These are phyloP conservation scores for Drosophila subpulchrella DNA, from an alignment of 1,140 invertebrate genomes.

Conservation along the genomic window DNA sequence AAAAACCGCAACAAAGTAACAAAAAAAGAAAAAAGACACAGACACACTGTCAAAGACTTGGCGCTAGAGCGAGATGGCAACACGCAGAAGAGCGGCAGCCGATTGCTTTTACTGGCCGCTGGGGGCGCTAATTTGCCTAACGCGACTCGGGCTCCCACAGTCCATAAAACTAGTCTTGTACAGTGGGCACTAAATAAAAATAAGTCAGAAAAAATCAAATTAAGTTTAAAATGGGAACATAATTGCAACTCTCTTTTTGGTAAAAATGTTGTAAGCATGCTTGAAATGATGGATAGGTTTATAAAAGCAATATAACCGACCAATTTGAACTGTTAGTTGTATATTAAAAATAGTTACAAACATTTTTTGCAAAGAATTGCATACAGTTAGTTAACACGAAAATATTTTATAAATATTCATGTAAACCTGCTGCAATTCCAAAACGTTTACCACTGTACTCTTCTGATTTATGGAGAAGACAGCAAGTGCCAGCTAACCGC, in stretches of 20 bases:
- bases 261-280: too few species aligned
- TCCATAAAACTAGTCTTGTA: constrained; percentile 29
- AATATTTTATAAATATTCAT: too few species aligned
- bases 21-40: constrained; percentile 15
- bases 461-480: constrained; percentile 5
- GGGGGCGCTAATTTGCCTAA: constrained; percentile 77
- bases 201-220: neutral
- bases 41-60: constrained; percentile 9
- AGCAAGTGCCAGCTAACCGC: neutral
- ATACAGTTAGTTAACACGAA: too few species aligned
- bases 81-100: constrained; percentile 36
- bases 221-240: neutral
- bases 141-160: constrained; percentile 26
- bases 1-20: constrained; percentile 46
- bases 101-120: constrained; percentile 74
- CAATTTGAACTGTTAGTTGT: too few species aligned
- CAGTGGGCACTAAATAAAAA: constrained; percentile 27
- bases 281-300: too few species aligned
- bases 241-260: too few species aligned
- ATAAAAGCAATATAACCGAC: too few species aligned
- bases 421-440: neutral
- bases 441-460: neutral
- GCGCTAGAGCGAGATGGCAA: constrained; percentile 11
- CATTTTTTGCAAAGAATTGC: too few species aligned
- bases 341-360: too few species aligned